phyloP scores from a whole-genome alignment of 2,888 invertebrate species.

The Eilema caniola region DNA sequence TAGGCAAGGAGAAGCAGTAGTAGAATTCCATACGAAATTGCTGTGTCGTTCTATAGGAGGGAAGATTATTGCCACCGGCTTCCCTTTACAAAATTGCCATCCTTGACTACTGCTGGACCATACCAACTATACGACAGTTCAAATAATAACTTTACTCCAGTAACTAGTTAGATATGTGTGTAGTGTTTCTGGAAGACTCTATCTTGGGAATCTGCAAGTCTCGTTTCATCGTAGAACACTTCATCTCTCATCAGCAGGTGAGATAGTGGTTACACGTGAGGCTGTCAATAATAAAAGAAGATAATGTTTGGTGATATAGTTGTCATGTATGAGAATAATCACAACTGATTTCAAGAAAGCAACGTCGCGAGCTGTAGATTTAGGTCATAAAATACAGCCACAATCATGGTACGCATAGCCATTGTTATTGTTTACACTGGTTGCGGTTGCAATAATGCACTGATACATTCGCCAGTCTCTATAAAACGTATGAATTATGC shows the following conservation, averaged over 20 bases:
- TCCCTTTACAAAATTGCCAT: too few species aligned
- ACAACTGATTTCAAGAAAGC: not conserved
- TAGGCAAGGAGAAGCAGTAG: too few species aligned
- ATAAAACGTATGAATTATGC: constrained; percentile 6
- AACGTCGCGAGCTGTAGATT: not conserved
- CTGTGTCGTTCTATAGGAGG: too few species aligned
- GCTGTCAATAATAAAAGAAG: not conserved
- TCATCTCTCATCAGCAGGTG: not conserved
- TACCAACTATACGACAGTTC: not conserved
- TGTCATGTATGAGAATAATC: not conserved
- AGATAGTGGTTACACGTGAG: not conserved
- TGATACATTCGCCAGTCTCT: constrained; percentile 16
- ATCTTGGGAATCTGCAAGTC: not conserved
- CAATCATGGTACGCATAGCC: constrained; percentile 28
- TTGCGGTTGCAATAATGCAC: constrained; percentile 25
- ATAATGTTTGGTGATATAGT: not conserved
- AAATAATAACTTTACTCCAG: too few species aligned
- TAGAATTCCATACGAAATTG: too few species aligned
- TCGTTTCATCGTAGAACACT: not conserved
- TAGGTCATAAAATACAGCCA: not conserved
- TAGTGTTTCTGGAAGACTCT: not conserved
- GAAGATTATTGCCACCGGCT: too few species aligned
- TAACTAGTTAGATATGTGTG: not conserved
- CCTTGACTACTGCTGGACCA: too few species aligned
- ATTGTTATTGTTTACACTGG: constrained; percentile 39